phyloP scores from a whole-genome alignment of 2,888 invertebrate genomes.

The Autographa pulchrina region DNA sequence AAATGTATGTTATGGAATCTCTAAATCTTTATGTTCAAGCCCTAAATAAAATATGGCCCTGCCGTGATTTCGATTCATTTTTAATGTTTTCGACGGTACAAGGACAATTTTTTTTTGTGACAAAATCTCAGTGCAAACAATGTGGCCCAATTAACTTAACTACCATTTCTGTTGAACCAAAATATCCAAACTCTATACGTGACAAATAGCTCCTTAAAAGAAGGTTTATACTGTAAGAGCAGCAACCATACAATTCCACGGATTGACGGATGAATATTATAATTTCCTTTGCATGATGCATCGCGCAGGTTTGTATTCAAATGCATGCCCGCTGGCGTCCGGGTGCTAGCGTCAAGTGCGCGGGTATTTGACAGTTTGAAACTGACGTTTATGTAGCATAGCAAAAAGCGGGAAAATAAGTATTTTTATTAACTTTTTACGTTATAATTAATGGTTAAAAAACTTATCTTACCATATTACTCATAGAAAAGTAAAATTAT shows the following conservation, averaged over 20 bases:
- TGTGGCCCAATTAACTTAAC: no score
- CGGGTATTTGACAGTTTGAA: slow-evolving; percentile 61
- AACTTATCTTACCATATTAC: no score
- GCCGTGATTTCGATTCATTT: no score
- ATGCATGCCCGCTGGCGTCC: slow-evolving; percentile 68
- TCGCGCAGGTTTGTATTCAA: slow-evolving; percentile 69
- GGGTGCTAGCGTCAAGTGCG: slow-evolving; percentile 60
- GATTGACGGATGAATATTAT: slow-evolving; percentile 56
- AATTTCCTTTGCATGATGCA: slow-evolving; percentile 37
- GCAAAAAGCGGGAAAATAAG: slow-evolving; percentile 53
- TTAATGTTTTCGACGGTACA: no score
- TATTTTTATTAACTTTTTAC: slow-evolving; percentile 13
- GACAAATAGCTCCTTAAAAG: neutral
- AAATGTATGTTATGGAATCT: no score
- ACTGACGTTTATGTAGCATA: slow-evolving; percentile 61
- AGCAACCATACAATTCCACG: slow-evolving; percentile 13
- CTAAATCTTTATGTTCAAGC: no score
- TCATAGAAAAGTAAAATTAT: no score
- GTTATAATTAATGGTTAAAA: no score
- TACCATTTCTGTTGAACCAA: no score
- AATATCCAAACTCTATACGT: neutral
- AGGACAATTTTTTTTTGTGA: no score
- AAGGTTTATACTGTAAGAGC: slow-evolving; percentile 24
- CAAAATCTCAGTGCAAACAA: no score
- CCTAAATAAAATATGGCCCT: no score